Evolutionary conservation across 1,140 invertebrate genomes (phyloP), one percentile per base, ranked within the genome.

Genomic region (Pteromalus puparum): DNA sequence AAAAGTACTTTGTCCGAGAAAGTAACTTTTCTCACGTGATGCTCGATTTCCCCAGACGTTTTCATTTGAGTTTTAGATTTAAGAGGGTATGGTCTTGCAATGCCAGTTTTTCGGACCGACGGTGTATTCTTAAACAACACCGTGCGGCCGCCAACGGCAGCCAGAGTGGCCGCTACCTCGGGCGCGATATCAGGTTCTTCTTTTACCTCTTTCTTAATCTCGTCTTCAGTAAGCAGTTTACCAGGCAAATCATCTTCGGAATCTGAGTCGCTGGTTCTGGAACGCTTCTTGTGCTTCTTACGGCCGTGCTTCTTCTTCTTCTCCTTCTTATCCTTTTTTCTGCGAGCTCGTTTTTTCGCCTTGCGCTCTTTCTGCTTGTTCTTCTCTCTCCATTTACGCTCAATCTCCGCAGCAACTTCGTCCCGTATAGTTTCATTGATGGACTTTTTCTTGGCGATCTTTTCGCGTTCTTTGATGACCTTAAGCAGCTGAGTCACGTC

Each of bases 381-480:
- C 30, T 90, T 90, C n/a, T 92, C 90, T 10, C 88, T 89, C 84
- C 90, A 89, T 30, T 90, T 90, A 3, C 90, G 88, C 53, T 92
- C 91, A 12, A 93, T 93, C 48, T 93, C 92, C 10, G 92, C 92
- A 0, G 89, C 88, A 1, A 93, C 91, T 70, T 93, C 92, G 26
- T 93, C 92, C 6, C 91, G 88, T n/a, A 93, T 92, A 0, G 91
- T 90, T 61, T 93, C 92, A 70, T 92, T 93, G 1, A 93, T 42
- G 0, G 90, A 90, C 28, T 88, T 90, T 4, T 92, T 90, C 42
- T 93, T 93, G 0, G 90, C 92, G 0, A 92, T 90, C 46, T 93
- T 93, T n/a, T 93, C 92, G 0, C 90, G 87, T 26, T 92, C 91
- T 70, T 93, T 93, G 26, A 93, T 93, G 0, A 90, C 90, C 10